These are phyloP conservation scores for Phalacrocorax pelagicus DNA, from an alignment of 2,113 vertebrate genomes.

Conservation along the genomic window DNA sequence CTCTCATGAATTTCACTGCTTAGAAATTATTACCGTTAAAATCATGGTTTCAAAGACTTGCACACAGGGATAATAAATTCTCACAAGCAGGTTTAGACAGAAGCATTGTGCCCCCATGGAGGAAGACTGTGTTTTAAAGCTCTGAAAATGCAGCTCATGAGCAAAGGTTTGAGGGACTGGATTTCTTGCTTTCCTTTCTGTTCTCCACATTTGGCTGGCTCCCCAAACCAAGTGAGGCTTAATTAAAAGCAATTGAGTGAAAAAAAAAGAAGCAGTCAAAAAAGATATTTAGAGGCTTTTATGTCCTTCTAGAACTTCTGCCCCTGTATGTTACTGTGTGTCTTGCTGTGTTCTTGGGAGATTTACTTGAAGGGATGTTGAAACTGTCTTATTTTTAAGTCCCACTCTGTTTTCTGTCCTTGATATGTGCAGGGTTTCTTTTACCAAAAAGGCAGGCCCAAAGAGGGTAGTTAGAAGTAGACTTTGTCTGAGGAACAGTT, in stretches of 20 bases:
- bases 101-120: neutral
- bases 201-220: neutral
- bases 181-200: neutral
- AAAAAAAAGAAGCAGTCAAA: neutral
- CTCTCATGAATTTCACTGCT: constrained; percentile 34
- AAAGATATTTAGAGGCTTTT: neutral
- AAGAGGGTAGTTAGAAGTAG: neutral
- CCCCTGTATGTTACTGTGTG: neutral
- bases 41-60: constrained; percentile 44
- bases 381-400: neutral
- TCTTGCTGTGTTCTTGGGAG: neutral
- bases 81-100: constrained; percentile 36
- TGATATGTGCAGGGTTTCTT: neutral
- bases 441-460: neutral
- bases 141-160: neutral
- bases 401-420: neutral
- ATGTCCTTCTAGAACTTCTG: neutral
- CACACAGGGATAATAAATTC: constrained; percentile 54
- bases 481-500: neutral
- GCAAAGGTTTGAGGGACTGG: neutral
- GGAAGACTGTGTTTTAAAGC: neutral
- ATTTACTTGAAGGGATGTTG: neutral
- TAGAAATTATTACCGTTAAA: constrained; percentile 58
- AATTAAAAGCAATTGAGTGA: constrained; percentile 50
- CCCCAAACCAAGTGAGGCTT: neutral